Percentiles rank a stretch among this genome's conserved stretches.
Conservation (phyloP, 2,797 vertebrate species). For the Rhodeus uyekii region DNA sequence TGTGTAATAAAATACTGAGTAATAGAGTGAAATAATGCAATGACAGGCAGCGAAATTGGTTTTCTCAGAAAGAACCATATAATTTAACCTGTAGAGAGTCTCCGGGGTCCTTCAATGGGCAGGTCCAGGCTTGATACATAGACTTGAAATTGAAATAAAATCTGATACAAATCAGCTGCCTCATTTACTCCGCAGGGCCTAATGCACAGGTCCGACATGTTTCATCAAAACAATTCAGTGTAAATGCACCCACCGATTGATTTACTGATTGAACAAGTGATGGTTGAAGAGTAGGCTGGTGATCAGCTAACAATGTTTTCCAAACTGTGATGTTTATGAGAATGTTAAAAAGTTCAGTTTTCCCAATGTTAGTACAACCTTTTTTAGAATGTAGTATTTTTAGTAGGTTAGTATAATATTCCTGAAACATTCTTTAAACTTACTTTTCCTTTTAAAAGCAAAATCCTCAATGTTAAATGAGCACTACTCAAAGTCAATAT, state of each 20-base stretch:
- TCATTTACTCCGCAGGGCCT: not conserved
- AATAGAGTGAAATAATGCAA: not conserved
- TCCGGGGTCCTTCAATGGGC: not conserved
- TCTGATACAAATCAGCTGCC: slow-evolving; percentile 8
- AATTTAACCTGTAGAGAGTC: not conserved
- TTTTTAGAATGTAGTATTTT: not conserved
- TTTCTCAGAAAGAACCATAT: slow-evolving; percentile 6
- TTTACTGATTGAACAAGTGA: too few relatives aligned
- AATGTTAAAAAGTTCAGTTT: not conserved
- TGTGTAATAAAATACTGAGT: not conserved
- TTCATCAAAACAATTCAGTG: not conserved
- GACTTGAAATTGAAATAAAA: slow-evolving; percentile 1
- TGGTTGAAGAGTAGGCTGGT: not conserved
- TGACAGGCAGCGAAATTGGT: slow-evolving; percentile 11
- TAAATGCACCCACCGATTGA: not conserved
- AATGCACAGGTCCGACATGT: not conserved
- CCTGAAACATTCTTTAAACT: not conserved
- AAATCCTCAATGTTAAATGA: too few relatives aligned
- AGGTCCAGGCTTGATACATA: not conserved
- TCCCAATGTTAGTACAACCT: not conserved
- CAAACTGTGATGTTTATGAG: not conserved
- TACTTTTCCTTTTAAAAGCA: too few relatives aligned
- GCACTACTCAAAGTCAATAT: not conserved
- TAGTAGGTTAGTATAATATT: not conserved
- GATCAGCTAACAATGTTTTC: not conserved